Evolutionary conservation across 2,797 vertebrate genomes (phyloP), one percentile per base, ranked within the genome.

Genomic region (Notoglanidium macrostoma): DNA sequence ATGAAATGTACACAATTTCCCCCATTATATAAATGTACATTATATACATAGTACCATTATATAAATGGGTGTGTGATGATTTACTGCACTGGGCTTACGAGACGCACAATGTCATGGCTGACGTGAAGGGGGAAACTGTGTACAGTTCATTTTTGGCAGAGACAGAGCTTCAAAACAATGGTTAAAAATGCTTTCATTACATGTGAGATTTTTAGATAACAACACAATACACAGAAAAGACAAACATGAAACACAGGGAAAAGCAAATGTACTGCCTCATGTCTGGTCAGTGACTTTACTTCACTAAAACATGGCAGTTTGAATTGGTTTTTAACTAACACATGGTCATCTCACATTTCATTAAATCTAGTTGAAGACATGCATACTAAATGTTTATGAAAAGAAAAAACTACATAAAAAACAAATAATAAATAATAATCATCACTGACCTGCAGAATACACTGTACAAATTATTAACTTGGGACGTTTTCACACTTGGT

Each of bases 401-500:
- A 55, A 87, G 83, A 79, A 67, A 72, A 89, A 8, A 61, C 78
- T 88, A 90, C 90, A 89, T 85, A 90, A 86, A 88, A 88, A 90
- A 44, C 7, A 68, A 35, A 70, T 35, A 35, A 68, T 1, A 67
- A 67, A 68, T 7, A 23, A 46, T 46, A n/a, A 74, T 17, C 55
- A 10, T 21, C 17, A 92, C 90, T 92, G 92, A 90, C 85, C 93
- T 90, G 89, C 3, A 78, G 92, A 91, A 93, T 92, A 92, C 90
- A 92, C 91, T 86, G 91, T 92, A 92, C 91, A 92, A 92, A 91
- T 90, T 90, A 90, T 92, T 86, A 92, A 92, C 92, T 12, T 29
- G 4, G 40, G 44, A 51, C 46, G 81, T 83, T 83, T 83, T 83
- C 81, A 83, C 81, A 83, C 81, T 83, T 83, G 81, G 46, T 68